phyloP scores from a whole-genome alignment of 2,888 invertebrate genomes.

The Rutpela maculata region DNA sequence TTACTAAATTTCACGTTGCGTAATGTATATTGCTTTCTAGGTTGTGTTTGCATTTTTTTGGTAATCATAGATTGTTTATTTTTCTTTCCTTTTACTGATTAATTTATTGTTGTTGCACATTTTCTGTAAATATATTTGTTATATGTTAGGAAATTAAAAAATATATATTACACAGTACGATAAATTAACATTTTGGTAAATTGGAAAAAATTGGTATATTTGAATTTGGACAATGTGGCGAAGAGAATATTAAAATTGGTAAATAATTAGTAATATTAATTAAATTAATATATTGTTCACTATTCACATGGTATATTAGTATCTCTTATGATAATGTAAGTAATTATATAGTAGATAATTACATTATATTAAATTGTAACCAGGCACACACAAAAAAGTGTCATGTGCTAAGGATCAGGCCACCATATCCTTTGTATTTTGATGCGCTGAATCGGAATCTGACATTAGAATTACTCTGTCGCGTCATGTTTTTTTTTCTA shows the following conservation, averaged over 20 bases:
- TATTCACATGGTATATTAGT: background rate
- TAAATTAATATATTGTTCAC: background rate
- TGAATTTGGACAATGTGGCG: background rate
- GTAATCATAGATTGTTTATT: constrained; percentile 15
- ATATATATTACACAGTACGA: background rate
- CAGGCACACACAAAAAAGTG: too few species aligned
- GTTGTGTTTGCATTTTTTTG: constrained; percentile 14
- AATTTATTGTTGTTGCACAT: constrained; percentile 19
- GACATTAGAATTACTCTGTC: too few species aligned
- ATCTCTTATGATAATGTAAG: too few species aligned
- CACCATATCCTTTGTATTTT: too few species aligned
- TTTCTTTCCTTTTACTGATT: constrained; percentile 9
- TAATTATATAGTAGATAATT: too few species aligned
- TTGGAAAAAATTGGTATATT: background rate
- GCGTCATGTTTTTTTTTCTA: too few species aligned
- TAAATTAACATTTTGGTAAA: background rate
- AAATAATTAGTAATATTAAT: background rate
- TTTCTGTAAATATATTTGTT: constrained; percentile 15
- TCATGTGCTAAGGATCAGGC: too few species aligned
- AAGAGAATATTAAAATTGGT: background rate
- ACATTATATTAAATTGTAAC: too few species aligned
- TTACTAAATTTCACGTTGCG: constrained; percentile 4
- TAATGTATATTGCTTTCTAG: constrained; percentile 13
- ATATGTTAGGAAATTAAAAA: constrained; percentile 5
- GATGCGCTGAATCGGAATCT: too few species aligned